A percentile compares a stretch with the other conserved stretches of the same genome.
Evolutionary conservation across 2,888 invertebrate species (phyloP).

Genomic region (Cephus nigrinus): DNA sequence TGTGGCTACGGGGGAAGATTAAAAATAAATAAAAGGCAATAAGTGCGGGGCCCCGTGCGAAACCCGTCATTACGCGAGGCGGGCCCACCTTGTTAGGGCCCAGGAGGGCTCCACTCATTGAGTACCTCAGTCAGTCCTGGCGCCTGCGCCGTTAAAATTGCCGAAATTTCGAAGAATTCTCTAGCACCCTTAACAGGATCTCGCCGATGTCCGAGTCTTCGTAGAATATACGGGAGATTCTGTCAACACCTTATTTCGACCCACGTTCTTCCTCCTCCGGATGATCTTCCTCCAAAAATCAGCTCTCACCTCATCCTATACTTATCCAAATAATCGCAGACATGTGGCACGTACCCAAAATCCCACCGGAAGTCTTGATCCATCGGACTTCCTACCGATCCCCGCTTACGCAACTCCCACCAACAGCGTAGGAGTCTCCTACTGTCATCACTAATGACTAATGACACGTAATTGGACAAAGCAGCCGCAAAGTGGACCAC

Average conservation of each 20-base stretch:
- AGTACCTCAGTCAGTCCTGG: constrained; percentile 54
- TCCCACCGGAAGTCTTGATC: neutral
- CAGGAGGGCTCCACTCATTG: constrained; percentile 60
- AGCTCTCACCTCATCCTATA: neutral
- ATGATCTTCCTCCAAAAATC: neutral
- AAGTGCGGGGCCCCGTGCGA: constrained; percentile 65
- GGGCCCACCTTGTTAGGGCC: constrained; percentile 65
- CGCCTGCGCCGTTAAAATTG: constrained; percentile 65
- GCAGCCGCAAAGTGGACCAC: constrained; percentile 67
- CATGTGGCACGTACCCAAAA: neutral
- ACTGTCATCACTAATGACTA: constrained; percentile 52
- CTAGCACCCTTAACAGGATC: constrained; percentile 23
- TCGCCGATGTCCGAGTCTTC: neutral
- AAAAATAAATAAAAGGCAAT: constrained; percentile 65
- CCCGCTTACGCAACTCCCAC: neutral
- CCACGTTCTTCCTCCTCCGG: neutral
- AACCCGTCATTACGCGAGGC: constrained; percentile 66
- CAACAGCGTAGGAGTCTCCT: constrained; percentile 51
- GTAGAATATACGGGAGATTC: neutral
- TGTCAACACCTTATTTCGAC: neutral
- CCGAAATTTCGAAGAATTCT: constrained; percentile 62
- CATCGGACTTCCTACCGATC: neutral
- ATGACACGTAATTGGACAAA: constrained; percentile 64
- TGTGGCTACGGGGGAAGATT: constrained; percentile 49
- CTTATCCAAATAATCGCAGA: neutral